Percentiles rank a stretch among this genome's conserved stretches.
Evolutionary conservation across 2,113 vertebrate species (phyloP).

Genomic region (Eudyptes chrysolophus): DNA sequence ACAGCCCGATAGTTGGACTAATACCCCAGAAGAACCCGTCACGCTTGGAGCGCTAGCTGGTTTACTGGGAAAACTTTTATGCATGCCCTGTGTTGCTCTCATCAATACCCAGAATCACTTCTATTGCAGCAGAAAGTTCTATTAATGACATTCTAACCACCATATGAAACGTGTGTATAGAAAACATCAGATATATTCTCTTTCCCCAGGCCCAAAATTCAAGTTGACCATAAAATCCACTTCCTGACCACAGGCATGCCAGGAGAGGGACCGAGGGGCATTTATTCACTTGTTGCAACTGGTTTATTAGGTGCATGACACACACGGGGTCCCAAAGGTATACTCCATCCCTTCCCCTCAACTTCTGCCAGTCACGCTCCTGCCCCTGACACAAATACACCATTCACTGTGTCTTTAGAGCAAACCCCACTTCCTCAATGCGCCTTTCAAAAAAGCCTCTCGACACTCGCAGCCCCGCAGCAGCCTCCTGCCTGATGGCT

Average conservation of each 20-base stretch:
- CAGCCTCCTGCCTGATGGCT: background rate
- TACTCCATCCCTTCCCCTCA: background rate
- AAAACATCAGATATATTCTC: background rate
- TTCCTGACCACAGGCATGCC: background rate
- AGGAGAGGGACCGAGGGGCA: background rate
- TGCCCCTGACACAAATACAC: background rate
- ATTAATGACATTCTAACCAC: background rate
- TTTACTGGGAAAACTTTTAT: background rate
- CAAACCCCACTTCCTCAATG: background rate
- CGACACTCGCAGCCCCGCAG: rapidly evolving
- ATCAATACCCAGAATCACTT: background rate
- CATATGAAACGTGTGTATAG: rapidly evolving
- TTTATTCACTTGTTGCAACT: background rate
- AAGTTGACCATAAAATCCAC: background rate
- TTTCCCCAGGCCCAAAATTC: background rate
- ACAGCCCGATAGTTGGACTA: background rate
- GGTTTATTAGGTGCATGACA: rapidly evolving
- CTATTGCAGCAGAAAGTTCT: background rate
- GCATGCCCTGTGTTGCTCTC: background rate
- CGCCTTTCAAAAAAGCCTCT: background rate
- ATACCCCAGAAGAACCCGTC: background rate
- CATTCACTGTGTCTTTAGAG: rapidly evolving
- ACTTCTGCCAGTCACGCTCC: background rate
- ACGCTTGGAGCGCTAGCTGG: background rate
- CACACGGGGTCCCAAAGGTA: rapidly evolving